Conservation (phyloP, 2,113 vertebrate genomes). For the Neomonachus schauinslandi region DNA sequence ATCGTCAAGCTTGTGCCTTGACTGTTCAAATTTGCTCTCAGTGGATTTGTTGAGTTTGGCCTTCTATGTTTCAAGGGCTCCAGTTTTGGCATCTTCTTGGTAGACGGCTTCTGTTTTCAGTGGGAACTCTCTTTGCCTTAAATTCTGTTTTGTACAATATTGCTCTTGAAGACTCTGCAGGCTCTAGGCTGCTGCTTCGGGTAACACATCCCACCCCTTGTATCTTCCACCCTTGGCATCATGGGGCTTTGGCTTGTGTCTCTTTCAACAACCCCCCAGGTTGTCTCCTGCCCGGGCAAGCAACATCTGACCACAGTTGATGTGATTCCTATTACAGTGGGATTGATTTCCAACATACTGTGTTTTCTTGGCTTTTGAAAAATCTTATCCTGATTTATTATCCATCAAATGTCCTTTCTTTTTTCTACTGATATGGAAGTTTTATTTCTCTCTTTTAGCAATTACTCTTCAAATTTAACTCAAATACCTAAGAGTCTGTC, state of each 20-base stretch:
- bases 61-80: neutral
- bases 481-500: neutral
- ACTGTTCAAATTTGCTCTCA: neutral
- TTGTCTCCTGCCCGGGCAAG: neutral
- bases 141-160: neutral
- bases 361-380: neutral
- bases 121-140: neutral
- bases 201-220: neutral
- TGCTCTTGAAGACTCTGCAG: neutral
- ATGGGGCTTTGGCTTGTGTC: neutral
- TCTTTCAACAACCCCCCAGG: neutral
- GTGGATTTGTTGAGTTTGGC: neutral
- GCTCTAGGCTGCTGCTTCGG: neutral
- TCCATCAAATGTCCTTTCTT: neutral
- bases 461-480: neutral
- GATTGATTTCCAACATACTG: neutral
- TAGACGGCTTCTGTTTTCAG: neutral
- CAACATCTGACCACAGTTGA: no score
- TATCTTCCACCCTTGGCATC: neutral
- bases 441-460: neutral
- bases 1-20: neutral
- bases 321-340: neutral
- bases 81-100: neutral
- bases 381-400: neutral
- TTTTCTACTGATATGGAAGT: neutral